A percentile compares a stretch with the other conserved stretches of the same genome.
Conservation (phyloP, 2,113 vertebrate genomes). For the Hiodon alosoides region DNA sequence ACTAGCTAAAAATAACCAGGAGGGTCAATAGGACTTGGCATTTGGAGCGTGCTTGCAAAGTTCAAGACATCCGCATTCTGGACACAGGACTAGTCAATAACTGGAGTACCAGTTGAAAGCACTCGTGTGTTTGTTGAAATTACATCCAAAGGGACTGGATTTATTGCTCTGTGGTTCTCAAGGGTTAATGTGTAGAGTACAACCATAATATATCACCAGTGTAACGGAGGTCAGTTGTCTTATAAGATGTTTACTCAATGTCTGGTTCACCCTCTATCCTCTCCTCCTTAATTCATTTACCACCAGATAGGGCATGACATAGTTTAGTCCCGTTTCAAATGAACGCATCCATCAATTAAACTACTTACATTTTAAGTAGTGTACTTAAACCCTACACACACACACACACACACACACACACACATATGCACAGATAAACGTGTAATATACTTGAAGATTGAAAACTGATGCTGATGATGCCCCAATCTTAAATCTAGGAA, state of each 20-base stretch:
- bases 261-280: not conserved
- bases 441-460: not conserved
- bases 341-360: conserved; percentile 10
- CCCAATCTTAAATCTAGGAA: not conserved
- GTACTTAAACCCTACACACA: conserved; percentile 1
- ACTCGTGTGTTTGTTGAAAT: conserved; percentile 13
- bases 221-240: conserved; percentile 46
- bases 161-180: conserved; percentile 39
- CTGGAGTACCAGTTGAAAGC: not conserved
- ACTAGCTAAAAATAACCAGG: not conserved
- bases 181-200: conserved; percentile 48
- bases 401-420: not conserved
- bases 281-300: conserved; percentile 35
- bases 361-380: not conserved
- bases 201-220: conserved; percentile 47
- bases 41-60: not conserved
- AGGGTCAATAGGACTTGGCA: not conserved
- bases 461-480: not conserved
- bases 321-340: not conserved
- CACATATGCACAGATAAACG: too few relatives aligned
- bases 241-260: conserved; percentile 34
- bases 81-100: conserved; percentile 1
- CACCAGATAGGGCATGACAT: conserved; percentile 5
- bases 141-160: conserved; percentile 40
- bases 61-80: not conserved